Conservation (phyloP, 2,888 invertebrate species). For the Sinohyriopsis cumingii region DNA sequence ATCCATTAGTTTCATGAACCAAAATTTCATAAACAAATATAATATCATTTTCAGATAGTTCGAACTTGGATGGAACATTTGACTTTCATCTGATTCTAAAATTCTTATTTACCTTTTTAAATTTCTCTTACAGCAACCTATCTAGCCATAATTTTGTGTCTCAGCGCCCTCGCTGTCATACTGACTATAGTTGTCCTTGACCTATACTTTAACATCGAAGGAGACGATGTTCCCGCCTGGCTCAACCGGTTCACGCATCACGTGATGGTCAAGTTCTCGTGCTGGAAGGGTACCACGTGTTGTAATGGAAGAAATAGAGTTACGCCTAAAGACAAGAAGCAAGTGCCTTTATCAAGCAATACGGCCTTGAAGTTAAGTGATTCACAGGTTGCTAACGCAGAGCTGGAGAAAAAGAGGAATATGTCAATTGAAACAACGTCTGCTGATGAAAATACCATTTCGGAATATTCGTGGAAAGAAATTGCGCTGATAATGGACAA, state of each 20-base stretch:
- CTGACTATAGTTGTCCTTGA: slow-evolving; percentile 26
- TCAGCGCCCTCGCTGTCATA: slow-evolving; percentile 25
- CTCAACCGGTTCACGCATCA: neutral
- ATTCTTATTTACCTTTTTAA: neutral
- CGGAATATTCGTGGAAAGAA: slow-evolving; percentile 28
- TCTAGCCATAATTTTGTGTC: slow-evolving; percentile 17
- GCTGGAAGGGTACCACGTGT: no score
- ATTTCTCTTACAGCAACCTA: slow-evolving; percentile 21
- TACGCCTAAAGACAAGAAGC: no score
- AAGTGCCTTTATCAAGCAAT: no score
- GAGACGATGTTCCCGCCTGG: neutral
- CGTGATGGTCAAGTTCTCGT: no score
- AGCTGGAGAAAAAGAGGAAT: no score
- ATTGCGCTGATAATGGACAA: slow-evolving; percentile 27
- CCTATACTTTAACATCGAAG: slow-evolving; percentile 15
- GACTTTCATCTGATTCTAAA: neutral
- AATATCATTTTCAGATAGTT: neutral
- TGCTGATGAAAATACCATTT: no score
- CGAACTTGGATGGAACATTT: neutral
- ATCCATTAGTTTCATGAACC: no score
- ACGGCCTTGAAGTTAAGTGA: no score
- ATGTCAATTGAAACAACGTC: no score
- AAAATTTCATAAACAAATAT: neutral
- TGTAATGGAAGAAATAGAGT: no score
- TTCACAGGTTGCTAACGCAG: no score